Conservation (phyloP, 2,113 vertebrate genomes). For the Athene cunicularia region DNA sequence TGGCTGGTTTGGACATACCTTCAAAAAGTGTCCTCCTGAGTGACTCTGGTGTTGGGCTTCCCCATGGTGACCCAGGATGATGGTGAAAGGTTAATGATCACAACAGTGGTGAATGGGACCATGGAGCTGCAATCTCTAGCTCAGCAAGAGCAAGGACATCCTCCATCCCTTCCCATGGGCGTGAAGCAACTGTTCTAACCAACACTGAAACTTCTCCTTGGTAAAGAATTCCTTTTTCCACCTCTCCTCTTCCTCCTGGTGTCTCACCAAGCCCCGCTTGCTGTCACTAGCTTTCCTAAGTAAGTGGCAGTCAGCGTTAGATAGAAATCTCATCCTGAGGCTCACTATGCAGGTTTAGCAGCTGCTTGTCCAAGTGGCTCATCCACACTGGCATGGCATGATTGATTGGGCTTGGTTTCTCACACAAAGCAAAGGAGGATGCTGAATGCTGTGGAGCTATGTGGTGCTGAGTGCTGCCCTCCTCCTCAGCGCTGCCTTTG, state of each 20-base stretch:
- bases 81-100: not conserved
- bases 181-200: not conserved
- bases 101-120: accelerated
- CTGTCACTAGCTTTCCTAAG: not conserved
- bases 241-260: not conserved
- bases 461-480: not conserved
- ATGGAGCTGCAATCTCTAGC: not conserved
- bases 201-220: not conserved
- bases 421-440: not conserved
- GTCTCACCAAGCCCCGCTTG: not conserved
- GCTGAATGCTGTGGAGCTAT: accelerated
- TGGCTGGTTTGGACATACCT: not conserved
- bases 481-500: not conserved
- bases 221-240: not conserved
- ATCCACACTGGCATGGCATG: not conserved
- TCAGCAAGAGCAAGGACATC: not conserved
- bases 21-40: not conserved
- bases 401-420: not conserved
- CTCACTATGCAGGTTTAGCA: not conserved
- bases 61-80: not conserved
- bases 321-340: not conserved
- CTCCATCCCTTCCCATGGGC: not conserved
- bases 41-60: not conserved
- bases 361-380: not conserved
- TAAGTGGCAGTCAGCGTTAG: not conserved